phyloP scores from a whole-genome alignment of 2,888 invertebrate species.

The Plebejus anna region DNA sequence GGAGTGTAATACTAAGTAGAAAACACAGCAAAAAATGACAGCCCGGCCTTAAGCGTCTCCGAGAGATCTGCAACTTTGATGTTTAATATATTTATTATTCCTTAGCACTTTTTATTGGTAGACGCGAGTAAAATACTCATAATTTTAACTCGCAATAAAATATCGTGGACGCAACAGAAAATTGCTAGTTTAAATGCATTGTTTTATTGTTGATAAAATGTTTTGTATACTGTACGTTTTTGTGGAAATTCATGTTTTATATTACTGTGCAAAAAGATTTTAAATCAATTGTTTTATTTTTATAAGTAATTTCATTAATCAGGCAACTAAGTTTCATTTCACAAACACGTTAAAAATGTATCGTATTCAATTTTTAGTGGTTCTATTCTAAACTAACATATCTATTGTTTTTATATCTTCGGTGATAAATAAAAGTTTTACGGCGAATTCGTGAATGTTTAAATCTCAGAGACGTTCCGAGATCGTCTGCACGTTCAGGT shows the following conservation, averaged over 20 bases:
- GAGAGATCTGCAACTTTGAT: not conserved
- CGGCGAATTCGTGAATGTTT: slow-evolving; percentile 36
- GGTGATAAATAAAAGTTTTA: not conserved
- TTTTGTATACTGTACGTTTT: too few relatives aligned
- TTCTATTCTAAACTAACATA: not conserved
- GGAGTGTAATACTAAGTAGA: too few relatives aligned
- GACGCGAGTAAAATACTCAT: not conserved
- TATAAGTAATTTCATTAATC: too few relatives aligned
- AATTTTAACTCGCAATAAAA: not conserved
- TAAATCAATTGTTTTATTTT: too few relatives aligned
- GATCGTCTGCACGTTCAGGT: slow-evolving; percentile 39
- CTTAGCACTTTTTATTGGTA: not conserved
- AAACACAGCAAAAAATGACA: too few relatives aligned
- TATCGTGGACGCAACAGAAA: not conserved
- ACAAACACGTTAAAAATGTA: too few relatives aligned
- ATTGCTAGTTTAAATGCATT: not conserved
- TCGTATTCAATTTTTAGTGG: too few relatives aligned
- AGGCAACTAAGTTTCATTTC: too few relatives aligned
- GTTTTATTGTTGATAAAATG: not conserved
- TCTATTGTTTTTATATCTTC: not conserved
- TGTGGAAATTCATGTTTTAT: too few relatives aligned
- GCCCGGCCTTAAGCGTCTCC: not conserved
- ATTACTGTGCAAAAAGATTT: too few relatives aligned
- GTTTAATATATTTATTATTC: not conserved
- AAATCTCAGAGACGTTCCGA: slow-evolving; percentile 38